phyloP scores from a whole-genome alignment of 2,113 vertebrate genomes.

The Cephalopholis sonnerati region DNA sequence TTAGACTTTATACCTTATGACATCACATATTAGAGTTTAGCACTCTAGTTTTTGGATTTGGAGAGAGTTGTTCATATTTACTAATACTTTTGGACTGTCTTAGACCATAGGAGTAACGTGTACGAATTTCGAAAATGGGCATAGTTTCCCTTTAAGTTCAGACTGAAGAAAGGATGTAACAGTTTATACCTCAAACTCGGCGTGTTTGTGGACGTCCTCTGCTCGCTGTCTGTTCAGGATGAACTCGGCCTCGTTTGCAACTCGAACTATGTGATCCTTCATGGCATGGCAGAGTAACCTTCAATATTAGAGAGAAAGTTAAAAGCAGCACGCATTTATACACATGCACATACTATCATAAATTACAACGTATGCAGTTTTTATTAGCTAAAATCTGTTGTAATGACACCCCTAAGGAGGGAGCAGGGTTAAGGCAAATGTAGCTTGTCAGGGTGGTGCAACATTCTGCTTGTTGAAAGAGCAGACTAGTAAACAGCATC shows the following conservation, averaged over 20 bases:
- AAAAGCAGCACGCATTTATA: conserved; percentile 10
- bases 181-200: conserved; percentile 95
- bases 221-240: conserved; percentile 98
- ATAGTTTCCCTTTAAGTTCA: background rate
- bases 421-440: background rate
- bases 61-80: too few species aligned
- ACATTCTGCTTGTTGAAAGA: conserved; percentile 47
- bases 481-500: conserved; percentile 50
- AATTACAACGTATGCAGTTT: background rate
- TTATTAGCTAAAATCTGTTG: background rate
- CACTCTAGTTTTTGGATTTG: too few species aligned
- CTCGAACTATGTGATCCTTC: conserved; percentile 99
- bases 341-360: conserved; percentile 3
- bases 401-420: background rate
- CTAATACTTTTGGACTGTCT: too few species aligned
- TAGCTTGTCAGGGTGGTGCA: conserved; percentile 3
- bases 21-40: too few species aligned
- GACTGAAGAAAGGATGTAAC: background rate
- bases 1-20: too few species aligned
- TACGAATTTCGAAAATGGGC: too few species aligned
- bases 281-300: conserved; percentile 98
- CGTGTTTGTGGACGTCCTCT: conserved; percentile 98
- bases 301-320: conserved; percentile 23
- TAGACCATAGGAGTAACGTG: too few species aligned
- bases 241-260: conserved; percentile 98